A percentile compares a stretch with the other conserved stretches of the same genome.
Conservation (phyloP, 2,113 vertebrate species). For the Cheilinus undulatus region DNA sequence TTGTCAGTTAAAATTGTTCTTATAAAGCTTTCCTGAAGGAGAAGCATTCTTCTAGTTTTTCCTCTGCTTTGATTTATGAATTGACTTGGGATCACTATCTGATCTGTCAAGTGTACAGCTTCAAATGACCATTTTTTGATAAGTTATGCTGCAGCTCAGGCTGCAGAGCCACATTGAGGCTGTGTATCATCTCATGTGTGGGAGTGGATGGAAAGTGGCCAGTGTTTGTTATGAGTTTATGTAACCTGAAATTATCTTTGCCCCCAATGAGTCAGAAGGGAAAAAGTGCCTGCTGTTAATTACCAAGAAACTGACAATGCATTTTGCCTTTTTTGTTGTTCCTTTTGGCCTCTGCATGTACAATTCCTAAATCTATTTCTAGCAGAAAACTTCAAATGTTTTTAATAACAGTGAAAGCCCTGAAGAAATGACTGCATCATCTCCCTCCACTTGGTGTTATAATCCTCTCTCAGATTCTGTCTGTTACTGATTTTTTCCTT, state of each 20-base stretch:
- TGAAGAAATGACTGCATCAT: not conserved
- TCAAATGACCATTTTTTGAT: not conserved
- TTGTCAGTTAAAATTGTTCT: too few species aligned
- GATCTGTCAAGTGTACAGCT: not conserved
- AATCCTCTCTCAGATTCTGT: not conserved
- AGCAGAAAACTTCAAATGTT: not conserved
- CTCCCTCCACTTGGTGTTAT: conserved; percentile 11
- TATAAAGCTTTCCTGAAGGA: not conserved
- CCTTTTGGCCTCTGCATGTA: not conserved
- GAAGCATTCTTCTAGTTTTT: not conserved
- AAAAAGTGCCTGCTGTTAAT: conserved; percentile 46
- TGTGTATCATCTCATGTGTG: conserved; percentile 45
- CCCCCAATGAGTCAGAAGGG: conserved; percentile 48
- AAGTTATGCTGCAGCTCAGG: not conserved
- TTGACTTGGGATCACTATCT: not conserved
- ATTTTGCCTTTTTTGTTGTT: conserved; percentile 18
- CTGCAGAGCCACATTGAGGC: conserved; percentile 12
- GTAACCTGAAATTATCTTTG: conserved; percentile 62
- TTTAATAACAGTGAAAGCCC: conserved; percentile 2
- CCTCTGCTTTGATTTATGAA: not conserved
- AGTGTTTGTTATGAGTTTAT: conserved; percentile 52
- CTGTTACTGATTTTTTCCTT: not conserved
- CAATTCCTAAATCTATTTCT: not conserved
- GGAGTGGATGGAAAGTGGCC: conserved; percentile 47
- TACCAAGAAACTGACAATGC: conserved; percentile 26